A percentile compares a stretch with the other conserved stretches of the same genome.
These are phyloP conservation scores for Catharus fuscescens DNA, from an alignment of 2,113 vertebrate genomes.

Conservation along the genomic window DNA sequence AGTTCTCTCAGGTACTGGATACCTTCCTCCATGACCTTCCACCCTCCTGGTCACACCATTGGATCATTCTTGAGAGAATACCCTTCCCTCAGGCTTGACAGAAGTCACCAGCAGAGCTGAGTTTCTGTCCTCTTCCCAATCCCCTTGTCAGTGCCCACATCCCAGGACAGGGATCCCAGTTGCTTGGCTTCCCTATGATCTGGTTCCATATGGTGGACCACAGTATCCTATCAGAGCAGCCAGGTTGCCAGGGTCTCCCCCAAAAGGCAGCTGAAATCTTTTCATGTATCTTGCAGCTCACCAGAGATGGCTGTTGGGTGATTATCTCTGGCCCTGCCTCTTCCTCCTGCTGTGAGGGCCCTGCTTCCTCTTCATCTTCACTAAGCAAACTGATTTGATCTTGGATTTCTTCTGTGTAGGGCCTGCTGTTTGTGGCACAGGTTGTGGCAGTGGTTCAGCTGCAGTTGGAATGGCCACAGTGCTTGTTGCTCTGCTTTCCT, in stretches of 20 bases:
- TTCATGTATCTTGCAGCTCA: not conserved
- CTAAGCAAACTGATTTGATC: not conserved
- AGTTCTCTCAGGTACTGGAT: not conserved
- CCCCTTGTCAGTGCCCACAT: not conserved
- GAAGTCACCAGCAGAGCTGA: not conserved
- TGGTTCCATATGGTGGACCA: fast-evolving
- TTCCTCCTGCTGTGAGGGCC: not conserved
- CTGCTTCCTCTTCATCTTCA: not conserved
- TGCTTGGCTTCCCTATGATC: not conserved
- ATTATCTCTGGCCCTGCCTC: not conserved
- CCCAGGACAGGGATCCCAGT: not conserved
- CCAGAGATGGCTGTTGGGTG: too few relatives aligned
- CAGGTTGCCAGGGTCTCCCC: not conserved
- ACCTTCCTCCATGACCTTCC: not conserved
- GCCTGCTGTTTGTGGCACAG: not conserved
- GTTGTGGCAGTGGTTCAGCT: not conserved
- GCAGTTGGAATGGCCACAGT: not conserved
- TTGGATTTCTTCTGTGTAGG: not conserved
- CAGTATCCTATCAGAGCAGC: not conserved
- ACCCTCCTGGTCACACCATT: not conserved
- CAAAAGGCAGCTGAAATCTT: not conserved
- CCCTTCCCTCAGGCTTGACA: fast-evolving
- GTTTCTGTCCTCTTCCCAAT: not conserved
- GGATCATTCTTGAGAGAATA: not conserved
- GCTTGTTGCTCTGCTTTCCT: not conserved